A percentile compares a stretch with the other conserved stretches of the same genome.
phyloP scores from a whole-genome alignment of 2,797 vertebrate genomes.

The Alectoris magna region DNA sequence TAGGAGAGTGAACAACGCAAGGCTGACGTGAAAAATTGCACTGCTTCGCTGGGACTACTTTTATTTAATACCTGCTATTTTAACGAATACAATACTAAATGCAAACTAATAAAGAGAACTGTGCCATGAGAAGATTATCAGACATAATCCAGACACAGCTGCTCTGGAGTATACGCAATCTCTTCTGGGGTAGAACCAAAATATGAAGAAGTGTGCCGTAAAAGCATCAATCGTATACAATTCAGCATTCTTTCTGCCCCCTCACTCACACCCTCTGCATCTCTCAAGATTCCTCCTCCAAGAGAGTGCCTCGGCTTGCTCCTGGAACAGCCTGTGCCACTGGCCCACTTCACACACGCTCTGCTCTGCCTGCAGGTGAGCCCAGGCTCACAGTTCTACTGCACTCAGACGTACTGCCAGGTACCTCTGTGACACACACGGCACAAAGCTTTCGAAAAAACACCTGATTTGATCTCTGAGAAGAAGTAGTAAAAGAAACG shows the following conservation, averaged over 20 bases:
- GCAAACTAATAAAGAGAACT: slow-evolving; percentile 72
- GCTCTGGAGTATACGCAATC: slow-evolving; percentile 42
- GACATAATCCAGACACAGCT: slow-evolving; percentile 61
- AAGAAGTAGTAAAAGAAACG: neutral
- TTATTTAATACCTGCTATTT: slow-evolving; percentile 52
- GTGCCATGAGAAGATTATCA: slow-evolving; percentile 71
- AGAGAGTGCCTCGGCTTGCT: neutral
- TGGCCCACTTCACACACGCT: neutral
- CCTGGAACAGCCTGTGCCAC: neutral
- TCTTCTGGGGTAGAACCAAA: slow-evolving; percentile 33
- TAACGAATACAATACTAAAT: slow-evolving; percentile 50
- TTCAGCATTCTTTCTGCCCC: neutral
- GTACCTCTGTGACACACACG: neutral
- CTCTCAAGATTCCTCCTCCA: neutral
- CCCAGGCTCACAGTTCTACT: neutral
- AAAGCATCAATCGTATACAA: slow-evolving; percentile 28
- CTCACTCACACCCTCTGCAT: neutral
- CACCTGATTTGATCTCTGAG: neutral
- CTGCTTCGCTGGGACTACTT: slow-evolving; percentile 17
- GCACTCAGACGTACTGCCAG: neutral
- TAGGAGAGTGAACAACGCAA: neutral
- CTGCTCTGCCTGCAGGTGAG: neutral
- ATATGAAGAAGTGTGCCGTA: neutral
- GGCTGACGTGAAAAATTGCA: slow-evolving; percentile 4
- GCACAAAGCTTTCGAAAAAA: neutral